phyloP scores from a whole-genome alignment of 35 echinoderm and acorn worm species.

The Hemicentrotus pulcherrimus region DNA sequence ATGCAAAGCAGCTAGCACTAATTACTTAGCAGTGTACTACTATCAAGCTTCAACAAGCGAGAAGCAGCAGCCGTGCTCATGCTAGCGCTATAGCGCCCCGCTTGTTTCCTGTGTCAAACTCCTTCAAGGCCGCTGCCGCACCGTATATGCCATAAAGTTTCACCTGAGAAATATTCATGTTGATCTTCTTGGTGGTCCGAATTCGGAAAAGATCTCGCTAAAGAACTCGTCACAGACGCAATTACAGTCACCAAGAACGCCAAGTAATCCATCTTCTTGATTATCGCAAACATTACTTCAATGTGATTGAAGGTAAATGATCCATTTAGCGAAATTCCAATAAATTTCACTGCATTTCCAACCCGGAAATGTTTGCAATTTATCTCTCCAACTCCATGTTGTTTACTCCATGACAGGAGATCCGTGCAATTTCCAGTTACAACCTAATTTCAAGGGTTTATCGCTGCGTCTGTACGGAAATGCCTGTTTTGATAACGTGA shows the following conservation, averaged over 20 bases:
- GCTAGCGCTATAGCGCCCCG: too few species aligned
- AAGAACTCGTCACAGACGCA: background rate
- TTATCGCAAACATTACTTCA: background rate
- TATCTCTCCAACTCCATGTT: background rate
- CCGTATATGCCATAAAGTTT: background rate
- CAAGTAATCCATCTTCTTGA: background rate
- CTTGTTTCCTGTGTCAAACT: too few species aligned
- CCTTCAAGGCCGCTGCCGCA: background rate
- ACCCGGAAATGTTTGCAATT: constrained; percentile 4
- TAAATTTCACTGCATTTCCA: background rate
- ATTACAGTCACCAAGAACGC: background rate
- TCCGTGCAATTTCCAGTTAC: constrained; percentile 30
- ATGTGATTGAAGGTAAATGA: background rate
- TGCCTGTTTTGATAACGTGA: constrained; percentile 28
- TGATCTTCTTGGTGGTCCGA: background rate
- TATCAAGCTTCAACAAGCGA: too few species aligned
- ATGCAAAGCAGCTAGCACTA: too few species aligned
- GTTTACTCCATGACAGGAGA: background rate
- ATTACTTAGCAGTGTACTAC: too few species aligned
- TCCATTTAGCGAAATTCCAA: constrained; percentile 24
- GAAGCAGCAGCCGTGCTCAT: too few species aligned
- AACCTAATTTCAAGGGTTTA: constrained; percentile 17
- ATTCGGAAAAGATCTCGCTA: background rate
- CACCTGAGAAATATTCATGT: background rate
- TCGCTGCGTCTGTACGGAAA: background rate